Evolutionary conservation across 2,888 invertebrate species (phyloP), one percentile per base, ranked within the genome.

Genomic region (Nemapogon koenigi): DNA sequence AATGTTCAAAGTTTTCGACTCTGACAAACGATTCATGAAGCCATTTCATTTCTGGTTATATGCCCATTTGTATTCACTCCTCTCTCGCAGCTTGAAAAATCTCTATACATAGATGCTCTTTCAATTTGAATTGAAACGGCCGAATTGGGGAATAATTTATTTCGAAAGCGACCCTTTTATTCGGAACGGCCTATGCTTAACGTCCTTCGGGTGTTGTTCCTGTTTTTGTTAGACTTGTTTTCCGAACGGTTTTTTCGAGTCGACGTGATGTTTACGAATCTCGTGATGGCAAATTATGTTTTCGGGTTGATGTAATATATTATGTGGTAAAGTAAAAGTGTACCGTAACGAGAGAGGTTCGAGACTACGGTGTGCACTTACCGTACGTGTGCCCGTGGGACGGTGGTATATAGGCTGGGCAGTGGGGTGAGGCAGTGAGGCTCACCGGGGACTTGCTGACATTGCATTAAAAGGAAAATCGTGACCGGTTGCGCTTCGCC

Each of bases 41-140:
- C 61, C 61, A 64, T 70, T 69, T 65, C 62, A 63, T 68, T 68
- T 68, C 58, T 62, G 64, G 68, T 72, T 71, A 72, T 70, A 59
- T 61, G 64, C 58, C 67, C 68, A 72, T 71, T 71, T 69, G 67
- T 75, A 70, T 71, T 72, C 65, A 64, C 57, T 64, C 55, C 62
- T 65, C 62, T 54, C 59, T 58, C 59, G 66, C 55, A 68, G 67
- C 68, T 67, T 70, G 62, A 69, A 54, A 69, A 71, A 72, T 70
- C 66, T 71, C 61, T 68, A 67, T 70, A 67, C 59, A 62, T 59
- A 61, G 62, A 68, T 67, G 64, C 58, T 69, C 65, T 75, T 71
- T 71, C 72, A 69, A 71, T 75, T 73, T 68, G 67, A 73, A 73
- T 72, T 58, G 69, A 67, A 72, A 70, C 66, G 65, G 63, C 60